phyloP scores from a whole-genome alignment of 2,888 invertebrate species.

The Graphium colonna region DNA sequence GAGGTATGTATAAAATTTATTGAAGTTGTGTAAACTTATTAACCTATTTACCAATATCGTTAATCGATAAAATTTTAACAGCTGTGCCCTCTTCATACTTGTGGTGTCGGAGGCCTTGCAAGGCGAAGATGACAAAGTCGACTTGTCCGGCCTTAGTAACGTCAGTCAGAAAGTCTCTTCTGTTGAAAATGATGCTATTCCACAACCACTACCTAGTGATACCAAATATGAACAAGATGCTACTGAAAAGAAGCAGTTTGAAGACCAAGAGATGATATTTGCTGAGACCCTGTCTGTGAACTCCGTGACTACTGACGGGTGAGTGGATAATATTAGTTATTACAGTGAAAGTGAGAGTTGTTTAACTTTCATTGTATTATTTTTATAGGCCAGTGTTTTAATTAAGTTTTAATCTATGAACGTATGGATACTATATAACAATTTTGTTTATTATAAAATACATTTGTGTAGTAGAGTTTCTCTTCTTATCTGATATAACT shows the following conservation, averaged over 20 bases:
- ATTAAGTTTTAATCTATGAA: slow-evolving; percentile 13
- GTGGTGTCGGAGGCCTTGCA: slow-evolving; percentile 79
- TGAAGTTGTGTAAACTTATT: background rate
- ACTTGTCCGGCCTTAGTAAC: slow-evolving; percentile 67
- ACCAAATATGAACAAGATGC: slow-evolving; percentile 28
- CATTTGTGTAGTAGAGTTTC: background rate
- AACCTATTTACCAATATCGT: slow-evolving; percentile 7
- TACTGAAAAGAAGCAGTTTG: slow-evolving; percentile 30
- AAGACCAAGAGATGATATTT: slow-evolving; percentile 69
- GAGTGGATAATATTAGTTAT: slow-evolving; percentile 41
- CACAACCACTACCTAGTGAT: slow-evolving; percentile 28
- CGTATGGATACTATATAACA: slow-evolving; percentile 2
- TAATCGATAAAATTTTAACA: slow-evolving; percentile 39
- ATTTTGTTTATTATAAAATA: slow-evolving; percentile 3
- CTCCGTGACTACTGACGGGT: slow-evolving; percentile 79
- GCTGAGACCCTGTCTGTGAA: slow-evolving; percentile 75
- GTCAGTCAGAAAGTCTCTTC: slow-evolving; percentile 56
- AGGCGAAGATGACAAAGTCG: slow-evolving; percentile 52
- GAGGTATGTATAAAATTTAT: slow-evolving; percentile 58
- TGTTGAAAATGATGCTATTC: slow-evolving; percentile 35
- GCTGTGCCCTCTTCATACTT: slow-evolving; percentile 80
- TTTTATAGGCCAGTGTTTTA: slow-evolving; percentile 9
- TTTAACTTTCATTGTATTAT: slow-evolving; percentile 9
- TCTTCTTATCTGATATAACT: slow-evolving; percentile 1
- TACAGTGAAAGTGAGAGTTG: slow-evolving; percentile 27